A percentile compares a stretch with the other conserved stretches of the same genome.
Evolutionary conservation across 2,888 invertebrate genomes (phyloP).

Genomic region (Pristionchus arcanus): DNA sequence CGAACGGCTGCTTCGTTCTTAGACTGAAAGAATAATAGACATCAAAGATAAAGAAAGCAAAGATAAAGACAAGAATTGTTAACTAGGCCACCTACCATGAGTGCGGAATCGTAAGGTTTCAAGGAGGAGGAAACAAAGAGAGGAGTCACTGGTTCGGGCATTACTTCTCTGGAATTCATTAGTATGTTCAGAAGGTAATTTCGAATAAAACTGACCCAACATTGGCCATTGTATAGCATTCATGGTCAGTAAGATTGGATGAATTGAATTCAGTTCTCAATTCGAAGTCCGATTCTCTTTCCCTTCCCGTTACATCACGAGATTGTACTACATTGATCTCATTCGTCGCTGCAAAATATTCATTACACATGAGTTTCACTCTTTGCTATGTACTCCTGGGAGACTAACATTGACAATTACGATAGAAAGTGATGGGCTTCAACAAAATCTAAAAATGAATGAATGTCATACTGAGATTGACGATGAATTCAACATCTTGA

Average conservation of each 20-base stretch:
- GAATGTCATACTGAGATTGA: conserved; percentile 76
- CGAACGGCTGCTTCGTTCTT: not conserved
- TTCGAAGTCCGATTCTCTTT: conserved; percentile 88
- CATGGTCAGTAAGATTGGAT: conserved; percentile 85
- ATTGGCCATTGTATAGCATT: conserved; percentile 86
- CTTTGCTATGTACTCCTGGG: conserved; percentile 75
- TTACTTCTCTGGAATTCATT: conserved; percentile 83
- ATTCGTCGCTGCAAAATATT: not conserved
- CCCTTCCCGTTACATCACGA: conserved; percentile 87
- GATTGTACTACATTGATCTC: conserved; percentile 84
- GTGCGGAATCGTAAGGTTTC: conserved; percentile 54
- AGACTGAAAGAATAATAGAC: not conserved
- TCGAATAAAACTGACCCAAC: conserved; percentile 84
- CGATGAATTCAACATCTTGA: conserved; percentile 89
- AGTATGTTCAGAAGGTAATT: conserved; percentile 64
- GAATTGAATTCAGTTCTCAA: conserved; percentile 88
- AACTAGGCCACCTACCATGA: conserved; percentile 46
- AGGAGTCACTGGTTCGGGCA: conserved; percentile 66
- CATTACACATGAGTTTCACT: not conserved
- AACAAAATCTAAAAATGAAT: not conserved
- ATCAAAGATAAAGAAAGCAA: not conserved
- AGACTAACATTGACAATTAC: conserved; percentile 81
- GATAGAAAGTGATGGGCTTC: too few relatives aligned
- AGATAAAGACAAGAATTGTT: not conserved
- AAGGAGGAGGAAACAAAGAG: conserved; percentile 56